Base-by-base conservation (phyloP, 1,140 invertebrate species). In the Lasioglossum albipes region DNA sequence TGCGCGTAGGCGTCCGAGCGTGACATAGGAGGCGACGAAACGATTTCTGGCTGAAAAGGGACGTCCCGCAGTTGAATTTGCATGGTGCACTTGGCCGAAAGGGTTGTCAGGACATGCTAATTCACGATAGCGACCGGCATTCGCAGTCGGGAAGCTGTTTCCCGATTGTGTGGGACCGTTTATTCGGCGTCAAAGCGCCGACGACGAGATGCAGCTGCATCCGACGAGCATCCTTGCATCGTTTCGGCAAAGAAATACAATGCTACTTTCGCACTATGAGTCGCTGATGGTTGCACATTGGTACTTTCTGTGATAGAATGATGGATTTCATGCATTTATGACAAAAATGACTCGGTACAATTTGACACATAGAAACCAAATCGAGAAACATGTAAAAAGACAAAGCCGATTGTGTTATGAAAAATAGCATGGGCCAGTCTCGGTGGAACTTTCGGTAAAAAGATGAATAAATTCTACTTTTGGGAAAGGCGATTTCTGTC, bases 81-180 rank as follows among this genome's bases (percentile, higher is more conserved):
- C 64, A 68, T 64, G 69, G 52, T 12, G 59, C 27, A 78, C 61
- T 84, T 62, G 61, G 7, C 18, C 45, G 36, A 45, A 86, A 86
- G 76, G 81, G 69, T 86, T 85, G 54, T 20, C 22, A 31, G 66
- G 75, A 82, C 62, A 67, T 85, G 71, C 75, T 82, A 84, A 84
- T 84, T 85, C 83, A 84, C 45, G 68, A 62, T 20, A 41, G 61
- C 72, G 62, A 79, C 66, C 83, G 66, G 45, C 62, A 72, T 81
- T 85, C 61, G 18, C 54, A 31, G 70, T 74, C 61, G 61, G 68
- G 20, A 27, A 74, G 31, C 52, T 68, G 12, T 57, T 78, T 59
- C 36, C 45, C 65, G 13, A 62, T 76, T 70, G 36, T 79, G 59
- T 45, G 57, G 59, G 41, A 41, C 16, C 31, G 61, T 84, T 66